Evolutionary conservation across 2,113 vertebrate species (phyloP), one percentile per base, ranked within the genome.

Genomic region (Ramphastos sulfuratus): DNA sequence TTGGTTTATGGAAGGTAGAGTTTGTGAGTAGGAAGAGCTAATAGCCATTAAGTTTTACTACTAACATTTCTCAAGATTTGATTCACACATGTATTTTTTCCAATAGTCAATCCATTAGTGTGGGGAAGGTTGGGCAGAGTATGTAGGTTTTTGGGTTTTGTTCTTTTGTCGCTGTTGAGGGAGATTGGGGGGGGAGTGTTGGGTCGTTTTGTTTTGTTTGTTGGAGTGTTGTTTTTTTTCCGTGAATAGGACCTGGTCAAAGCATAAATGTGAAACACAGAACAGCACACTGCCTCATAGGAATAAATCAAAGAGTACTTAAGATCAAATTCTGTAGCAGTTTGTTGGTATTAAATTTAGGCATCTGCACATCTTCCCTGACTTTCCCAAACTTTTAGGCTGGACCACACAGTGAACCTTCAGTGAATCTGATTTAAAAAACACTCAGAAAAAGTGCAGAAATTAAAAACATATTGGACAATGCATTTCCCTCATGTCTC

Each of bases 121-220:
- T 17, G 3, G 21, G 4, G 7, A 39, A 67, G 5, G 15, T 2
- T 27, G 15, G 0, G 1, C 10, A 11, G 12, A 4, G 4, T 3
- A 9, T 13, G 12, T n/a, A 39, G 19, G 21, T 66, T 7, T 18
- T 12, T 23, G 24, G 21, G n/a, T 70, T 64, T 8, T 15, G 7
- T 33, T 33, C 28, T 50, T 67, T 21, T n/a, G 10, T 46, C 46
- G 19, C 21, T 67, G 30, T 80, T 13, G 25, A 25, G 55, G 44
- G 44, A 46, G 44, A 46, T 46, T 5, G 13, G 15, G 4, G 44
- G 44, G 44, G 44, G 17, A 4, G 37, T 37, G 37, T 42, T 42
- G 42, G 44, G 15, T 46, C 16, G 16, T 18, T 64, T 39, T 18
- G 10, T 78, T 24, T 37, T 24, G 3, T 44, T 75, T 27, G 1